Evolutionary conservation across 2,797 vertebrate species (phyloP).

Genomic region (Xenopus petersii): DNA sequence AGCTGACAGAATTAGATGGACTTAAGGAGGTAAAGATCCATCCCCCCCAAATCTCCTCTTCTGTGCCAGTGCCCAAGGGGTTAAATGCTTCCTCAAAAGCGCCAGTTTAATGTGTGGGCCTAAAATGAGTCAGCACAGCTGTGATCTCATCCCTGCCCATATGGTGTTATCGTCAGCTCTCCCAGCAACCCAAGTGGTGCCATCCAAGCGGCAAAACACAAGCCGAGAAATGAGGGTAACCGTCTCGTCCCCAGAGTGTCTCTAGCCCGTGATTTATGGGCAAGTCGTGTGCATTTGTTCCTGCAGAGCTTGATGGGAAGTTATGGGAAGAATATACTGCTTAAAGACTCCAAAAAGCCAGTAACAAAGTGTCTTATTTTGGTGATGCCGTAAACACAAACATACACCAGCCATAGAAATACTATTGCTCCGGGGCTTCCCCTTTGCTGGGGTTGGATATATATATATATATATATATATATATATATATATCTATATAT

Average conservation of each 20-base stretch:
- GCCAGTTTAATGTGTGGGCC: conserved; percentile 26
- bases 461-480: no score
- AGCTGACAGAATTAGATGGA: conserved; percentile 79
- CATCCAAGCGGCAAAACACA: not conserved
- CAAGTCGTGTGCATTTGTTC: no score
- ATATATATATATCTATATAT: no score
- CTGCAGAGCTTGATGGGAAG: no score
- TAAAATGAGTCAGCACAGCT: conserved; percentile 21
- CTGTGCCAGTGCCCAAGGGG: not conserved
- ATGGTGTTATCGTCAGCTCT: conserved; percentile 25
- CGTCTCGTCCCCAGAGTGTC: not conserved
- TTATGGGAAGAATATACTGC: no score
- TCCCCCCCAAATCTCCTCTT: no score
- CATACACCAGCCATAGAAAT: no score
- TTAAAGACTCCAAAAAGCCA: no score
- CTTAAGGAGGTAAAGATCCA: conserved; percentile 80
- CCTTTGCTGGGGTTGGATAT: no score
- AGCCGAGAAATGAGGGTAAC: not conserved
- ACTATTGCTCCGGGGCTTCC: no score
- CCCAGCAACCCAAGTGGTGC: not conserved
- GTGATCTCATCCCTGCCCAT: conserved; percentile 34
- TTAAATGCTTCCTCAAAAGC: conserved; percentile 3
- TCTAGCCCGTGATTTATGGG: not conserved
- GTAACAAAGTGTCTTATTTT: no score
- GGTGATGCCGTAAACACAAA: no score